Base-by-base conservation (phyloP, 2,797 vertebrate species). In the Acrocephalus scirpaceus region DNA sequence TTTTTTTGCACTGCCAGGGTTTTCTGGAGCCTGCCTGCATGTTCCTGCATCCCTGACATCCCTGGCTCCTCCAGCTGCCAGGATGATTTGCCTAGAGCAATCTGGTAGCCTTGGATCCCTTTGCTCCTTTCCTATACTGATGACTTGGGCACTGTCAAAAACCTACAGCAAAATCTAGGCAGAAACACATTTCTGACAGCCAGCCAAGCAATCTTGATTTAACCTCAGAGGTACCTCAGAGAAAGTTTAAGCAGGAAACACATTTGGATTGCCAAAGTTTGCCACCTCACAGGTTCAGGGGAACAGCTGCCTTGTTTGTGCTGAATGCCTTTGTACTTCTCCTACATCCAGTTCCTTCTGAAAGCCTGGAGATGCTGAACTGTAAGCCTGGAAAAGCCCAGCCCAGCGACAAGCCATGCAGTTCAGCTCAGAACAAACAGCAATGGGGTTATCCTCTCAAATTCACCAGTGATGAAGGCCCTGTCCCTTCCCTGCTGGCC, bases 321-420 rank as follows among this genome's bases (percentile, higher is more conserved):
- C 20, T 40, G 40, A 64, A 60, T 17, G 17, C 45, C 26, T 88
- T 22, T n/a, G 45, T 36, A 57, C 9, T n/a, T 69, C 45, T 64
- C 26, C 27, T 20, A 34, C 0, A 9, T 40, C 20, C 51, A 71
- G 30, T 2, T n/a, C 38, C 25, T 74, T 62, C 40, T 0, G 0
- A 58, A 92, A 86, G 36, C 64, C 54, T 56, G 47, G 34, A 88
- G 34, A 26, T 67, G 29, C 57, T 51, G 32, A 58, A 32, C 11
- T 3, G 1, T 19, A 21, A 11, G 29, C 30, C n/a, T 62, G 53
- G 29, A 58, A 74, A 86, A 88, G 73, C 8, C 38, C 69, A 79
- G 77, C 17, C 48, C 27, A 72, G 16, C 7, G 67, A n/a, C 23
- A 40, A 20, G 20, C 48, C 4, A 2, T 2, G 23, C 45, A 64